Base-by-base conservation (phyloP, 2,113 vertebrate species). In the Calidris pugnax region DNA sequence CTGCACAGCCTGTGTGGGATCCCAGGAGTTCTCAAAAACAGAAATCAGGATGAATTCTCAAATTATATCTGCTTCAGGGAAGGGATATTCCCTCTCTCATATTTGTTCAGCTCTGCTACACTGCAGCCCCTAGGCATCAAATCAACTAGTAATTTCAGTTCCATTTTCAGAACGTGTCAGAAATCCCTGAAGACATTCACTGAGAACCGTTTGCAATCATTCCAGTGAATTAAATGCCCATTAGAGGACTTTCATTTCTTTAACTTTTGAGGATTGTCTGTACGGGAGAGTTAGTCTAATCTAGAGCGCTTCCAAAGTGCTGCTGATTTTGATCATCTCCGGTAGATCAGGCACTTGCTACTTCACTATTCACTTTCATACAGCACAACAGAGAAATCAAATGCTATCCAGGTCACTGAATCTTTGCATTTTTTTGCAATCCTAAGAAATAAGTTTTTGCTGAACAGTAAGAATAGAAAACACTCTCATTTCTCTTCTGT, bases 21-120 rank as follows among this genome's bases (percentile, higher is more conserved):
- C 43, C n/a, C 63, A 77, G 26, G 12, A 45, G 30, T 67, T 72
- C 33, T 73, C 47, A 50, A 50, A 79, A 86, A 8, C 41, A 92
- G 75, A 88, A 90, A 93, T 55, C 14, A 22, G 62, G 51, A 57
- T 57, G 51, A 91, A 51, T 60, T 90, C 53, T 78, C 15, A 85
- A 69, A 87, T 63, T 63, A 30, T 84, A 55, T 71, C 43, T 82
- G 55, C 50, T 71, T 72, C n/a, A 71, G 51, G 33, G 48, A 71
- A 81, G 37, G 33, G 63, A 35, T 68, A 53, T 51, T 90, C 37
- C 60, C 60, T 56, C 43, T 74, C 20, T 63, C 4, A 2, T 59
- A 71, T 84, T 77, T 80, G 18, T 76, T 90, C 64, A 50, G 28
- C 18, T 75, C 37, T 84, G 41, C n/a, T 80, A 72, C n/a, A 35